Evolutionary conservation across 2,888 invertebrate species (phyloP).

Genomic region (Punctoribates punctum): DNA sequence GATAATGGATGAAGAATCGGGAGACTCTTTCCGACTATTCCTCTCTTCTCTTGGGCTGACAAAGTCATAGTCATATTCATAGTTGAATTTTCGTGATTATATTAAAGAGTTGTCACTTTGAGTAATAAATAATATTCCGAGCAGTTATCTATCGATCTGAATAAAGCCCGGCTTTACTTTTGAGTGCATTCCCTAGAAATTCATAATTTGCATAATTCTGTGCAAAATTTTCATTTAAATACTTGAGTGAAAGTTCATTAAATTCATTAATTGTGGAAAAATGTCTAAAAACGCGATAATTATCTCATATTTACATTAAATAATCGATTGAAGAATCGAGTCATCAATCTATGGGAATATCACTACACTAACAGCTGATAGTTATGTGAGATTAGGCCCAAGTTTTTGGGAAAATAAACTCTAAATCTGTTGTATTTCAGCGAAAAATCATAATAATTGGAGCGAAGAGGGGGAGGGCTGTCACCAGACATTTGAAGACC

Average conservation of each 20-base stretch:
- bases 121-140: too few species aligned
- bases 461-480: neutral
- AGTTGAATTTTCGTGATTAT: too few species aligned
- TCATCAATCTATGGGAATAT: neutral
- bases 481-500: neutral
- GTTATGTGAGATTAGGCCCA: neutral
- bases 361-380: neutral
- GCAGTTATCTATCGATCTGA: too few species aligned
- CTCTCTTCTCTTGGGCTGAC: too few species aligned
- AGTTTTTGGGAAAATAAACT: neutral
- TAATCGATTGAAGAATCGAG: neutral
- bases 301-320: conserved; percentile 3
- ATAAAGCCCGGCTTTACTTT: too few species aligned
- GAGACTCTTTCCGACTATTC: too few species aligned
- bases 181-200: too few species aligned
- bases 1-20: neutral
- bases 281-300: neutral
- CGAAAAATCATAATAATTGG: neutral
- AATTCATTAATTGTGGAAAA: neutral
- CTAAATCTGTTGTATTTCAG: neutral
- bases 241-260: neutral
- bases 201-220: too few species aligned
- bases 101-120: too few species aligned
- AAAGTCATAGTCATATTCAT: too few species aligned
- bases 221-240: neutral